Conservation (phyloP, 2,888 invertebrate species). For the Cryptus armator region DNA sequence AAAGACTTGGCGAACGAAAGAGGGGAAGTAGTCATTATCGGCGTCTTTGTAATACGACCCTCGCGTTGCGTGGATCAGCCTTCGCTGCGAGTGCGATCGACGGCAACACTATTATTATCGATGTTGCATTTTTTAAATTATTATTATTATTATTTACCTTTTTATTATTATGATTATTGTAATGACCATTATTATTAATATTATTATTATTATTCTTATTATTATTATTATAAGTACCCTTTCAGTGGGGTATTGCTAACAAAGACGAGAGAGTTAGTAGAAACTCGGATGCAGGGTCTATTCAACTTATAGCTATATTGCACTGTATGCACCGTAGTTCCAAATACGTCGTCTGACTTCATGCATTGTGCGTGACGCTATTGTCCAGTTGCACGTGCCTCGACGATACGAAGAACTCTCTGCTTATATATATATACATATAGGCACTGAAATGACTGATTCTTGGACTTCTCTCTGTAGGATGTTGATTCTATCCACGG, state of each 20-base stretch:
- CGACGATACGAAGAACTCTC: constrained; percentile 48
- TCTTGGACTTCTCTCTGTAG: constrained; percentile 14
- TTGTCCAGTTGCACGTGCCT: constrained; percentile 65
- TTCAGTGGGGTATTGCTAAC: constrained; percentile 36
- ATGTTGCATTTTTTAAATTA: constrained; percentile 14
- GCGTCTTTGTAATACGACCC: constrained; percentile 1
- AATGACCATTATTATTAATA: background rate
- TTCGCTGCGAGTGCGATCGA: background rate
- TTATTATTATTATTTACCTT: constrained; percentile 5
- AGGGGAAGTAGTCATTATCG: constrained; percentile 21
- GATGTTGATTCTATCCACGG: constrained; percentile 12
- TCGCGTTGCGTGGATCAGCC: background rate
- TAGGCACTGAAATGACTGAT: constrained; percentile 7
- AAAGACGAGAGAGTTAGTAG: constrained; percentile 37
- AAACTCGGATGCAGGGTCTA: constrained; percentile 23
- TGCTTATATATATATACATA: constrained; percentile 2
- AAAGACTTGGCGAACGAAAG: background rate
- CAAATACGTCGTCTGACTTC: constrained; percentile 63
- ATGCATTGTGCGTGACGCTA: constrained; percentile 66
- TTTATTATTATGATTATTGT: background rate
- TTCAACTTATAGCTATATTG: constrained; percentile 1
- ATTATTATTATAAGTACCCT: constrained; percentile 15
- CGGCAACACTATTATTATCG: background rate
- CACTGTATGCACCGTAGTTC: constrained; percentile 21
- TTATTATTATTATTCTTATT: background rate